Evolutionary conservation across 2,888 invertebrate species (phyloP), one percentile per base, ranked within the genome.

Genomic region (Stenodema calcarata): DNA sequence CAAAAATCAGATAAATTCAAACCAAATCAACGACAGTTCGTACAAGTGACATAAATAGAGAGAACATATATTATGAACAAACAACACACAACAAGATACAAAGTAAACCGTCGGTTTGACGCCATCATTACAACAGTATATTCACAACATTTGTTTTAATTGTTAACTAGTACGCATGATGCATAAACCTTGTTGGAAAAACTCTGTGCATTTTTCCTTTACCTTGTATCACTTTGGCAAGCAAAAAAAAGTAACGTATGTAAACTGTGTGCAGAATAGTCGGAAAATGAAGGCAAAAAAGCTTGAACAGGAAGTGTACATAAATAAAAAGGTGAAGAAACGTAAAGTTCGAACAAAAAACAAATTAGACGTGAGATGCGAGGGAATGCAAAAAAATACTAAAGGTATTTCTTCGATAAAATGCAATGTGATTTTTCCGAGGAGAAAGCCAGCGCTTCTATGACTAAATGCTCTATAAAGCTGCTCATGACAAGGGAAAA

Each of bases 151-250:
- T 80, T 1, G 41, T 80, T 42, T 82, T 41, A 69, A 23, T 11
- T 23, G 62, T 62, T 62, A 23, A 18, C 62, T 82, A 84, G 50
- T 18, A 47, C 69, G 82, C 82, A 82, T 75, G 84, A 84, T 70
- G 84, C 84, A 84, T 82, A 82, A 82, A 28, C 35, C 54, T 86
- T 50, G 42, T 84, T 47, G 44, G 54, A 30, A 28, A 44, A 76
- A 54, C 78, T 47, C 41, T 81, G 86, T 81, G 42, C 86, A 81
- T 80, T 81, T 78, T 80, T 69, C 76, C 35, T 86, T 86, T 86
- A 86, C 86, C 86, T 86, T 86, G 86, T 42, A 86, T 86, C 86
- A 86, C 86, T 86, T 81, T 81, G 86, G 86, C 86, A 86, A 81
- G 86, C 86, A 86, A 78, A 78, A 50, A 83, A 86, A 86, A 62